Evolutionary conservation across 2,797 vertebrate genomes (phyloP).

Genomic region (Falco biarmicus): DNA sequence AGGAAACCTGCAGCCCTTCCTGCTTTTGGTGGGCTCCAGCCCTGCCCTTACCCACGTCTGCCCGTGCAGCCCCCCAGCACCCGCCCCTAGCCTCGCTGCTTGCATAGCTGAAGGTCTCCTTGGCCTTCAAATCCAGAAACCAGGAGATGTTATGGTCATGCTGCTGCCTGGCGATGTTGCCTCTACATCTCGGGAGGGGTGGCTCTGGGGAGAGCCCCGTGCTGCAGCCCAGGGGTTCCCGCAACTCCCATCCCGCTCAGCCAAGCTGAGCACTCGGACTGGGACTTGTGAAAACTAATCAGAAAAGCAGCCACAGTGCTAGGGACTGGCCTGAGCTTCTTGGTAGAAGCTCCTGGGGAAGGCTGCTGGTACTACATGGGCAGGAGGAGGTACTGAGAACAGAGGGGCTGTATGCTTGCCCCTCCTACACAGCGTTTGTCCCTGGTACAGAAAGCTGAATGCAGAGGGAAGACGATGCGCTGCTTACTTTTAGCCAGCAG

Average conservation of each 20-base stretch:
- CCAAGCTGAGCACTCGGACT: background rate
- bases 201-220: background rate
- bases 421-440: background rate
- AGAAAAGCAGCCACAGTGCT: background rate
- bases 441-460: background rate
- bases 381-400: background rate
- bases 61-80: background rate
- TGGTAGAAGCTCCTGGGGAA: background rate
- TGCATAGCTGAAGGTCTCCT: background rate
- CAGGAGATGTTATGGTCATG: background rate
- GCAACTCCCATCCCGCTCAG: background rate
- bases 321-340: background rate
- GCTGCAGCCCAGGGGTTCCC: background rate
- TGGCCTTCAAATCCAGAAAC: background rate
- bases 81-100: fast-evolving
- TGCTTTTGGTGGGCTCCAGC: background rate
- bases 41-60: background rate
- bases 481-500: background rate
- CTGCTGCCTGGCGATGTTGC: background rate
- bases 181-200: background rate
- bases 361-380: background rate
- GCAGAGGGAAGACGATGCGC: background rate
- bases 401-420: background rate
- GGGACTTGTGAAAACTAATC: background rate
- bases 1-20: background rate